Base-by-base conservation (phyloP, 2,888 invertebrate species). In the Sesia apiformis region DNA sequence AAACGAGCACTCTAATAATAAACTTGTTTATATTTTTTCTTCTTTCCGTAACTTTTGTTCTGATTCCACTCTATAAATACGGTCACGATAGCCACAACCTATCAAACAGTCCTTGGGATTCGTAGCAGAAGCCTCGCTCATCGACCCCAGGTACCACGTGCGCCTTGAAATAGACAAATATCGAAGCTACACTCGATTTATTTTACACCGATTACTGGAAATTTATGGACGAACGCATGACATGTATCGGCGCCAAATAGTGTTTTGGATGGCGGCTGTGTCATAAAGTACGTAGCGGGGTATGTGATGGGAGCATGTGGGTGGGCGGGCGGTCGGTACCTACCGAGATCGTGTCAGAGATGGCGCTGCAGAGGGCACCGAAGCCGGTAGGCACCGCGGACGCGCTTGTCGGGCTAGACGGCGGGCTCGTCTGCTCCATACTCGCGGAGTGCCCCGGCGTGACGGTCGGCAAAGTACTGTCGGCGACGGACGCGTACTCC, bases 1-100 rank as follows among this genome's bases (percentile, higher is more conserved):
- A 79, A 76, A 81, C 82, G 84, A 86, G 86, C 87, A 73, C 80
- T 85, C 88, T 88, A 89, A 83, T 87, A 79, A 86, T 89, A 89
- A 84, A 80, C 85, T 84, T 89, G 87, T 89, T 88, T 89, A 89
- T 88, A 85, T 87, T 88, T 87, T 73, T 86, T 84, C 83, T 79
- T 79, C 78, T 75, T 74, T 70, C 74, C 74, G 78, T 78, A 75
- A 81, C 76, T 81, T 78, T 77, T 74, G 74, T 76, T 80, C 74
- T 65, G 70, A 76, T 73, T 74, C 66, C 67, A 70, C 70, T 63
- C 58, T 63, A 60, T 67, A 66, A 64, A 61, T 66, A 65, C 66
- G 60, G 67, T 68, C 63, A 54, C 53, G 56, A 8, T 54, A 43
- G 57, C 57, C 41, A 41, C 52, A 54, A 54, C 43, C 38, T 38